Conservation (phyloP, 1,140 invertebrate species). For the Diprion similis region DNA sequence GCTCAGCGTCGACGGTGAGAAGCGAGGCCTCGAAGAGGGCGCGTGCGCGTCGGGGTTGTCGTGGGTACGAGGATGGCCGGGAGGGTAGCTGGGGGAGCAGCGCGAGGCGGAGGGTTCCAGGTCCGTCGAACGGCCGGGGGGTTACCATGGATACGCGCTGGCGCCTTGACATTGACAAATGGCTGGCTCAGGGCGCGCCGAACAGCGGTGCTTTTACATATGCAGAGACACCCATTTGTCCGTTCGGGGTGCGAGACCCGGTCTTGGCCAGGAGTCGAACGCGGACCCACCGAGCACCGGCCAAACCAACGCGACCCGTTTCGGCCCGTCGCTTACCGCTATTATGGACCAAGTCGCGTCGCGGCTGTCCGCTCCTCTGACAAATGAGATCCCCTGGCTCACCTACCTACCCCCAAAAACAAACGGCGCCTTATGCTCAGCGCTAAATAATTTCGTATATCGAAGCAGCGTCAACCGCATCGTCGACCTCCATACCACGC, state of each 20-base stretch:
- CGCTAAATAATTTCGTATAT: too few species aligned
- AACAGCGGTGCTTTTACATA: conserved; percentile 63
- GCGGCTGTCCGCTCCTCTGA: conserved; percentile 44
- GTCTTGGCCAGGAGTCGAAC: conserved; percentile 25
- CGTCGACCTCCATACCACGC: too few species aligned
- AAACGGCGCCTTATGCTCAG: neutral
- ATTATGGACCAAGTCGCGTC: conserved; percentile 28
- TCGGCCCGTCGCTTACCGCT: conserved; percentile 16
- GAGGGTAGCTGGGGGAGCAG: conserved; percentile 14
- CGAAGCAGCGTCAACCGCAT: too few species aligned
- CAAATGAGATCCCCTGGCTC: conserved; percentile 38
- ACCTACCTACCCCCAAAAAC: neutral
- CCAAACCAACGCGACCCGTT: conserved; percentile 24
- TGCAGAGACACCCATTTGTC: conserved; percentile 64
- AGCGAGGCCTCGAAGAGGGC: conserved; percentile 20
- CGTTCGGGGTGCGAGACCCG: conserved; percentile 42
- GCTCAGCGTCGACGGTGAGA: conserved; percentile 19
- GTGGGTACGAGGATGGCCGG: conserved; percentile 13
- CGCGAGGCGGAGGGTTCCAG: conserved; percentile 30
- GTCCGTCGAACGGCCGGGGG: conserved; percentile 43
- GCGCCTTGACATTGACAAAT: conserved; percentile 65
- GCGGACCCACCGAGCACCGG: conserved; percentile 28
- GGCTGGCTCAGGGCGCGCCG: conserved; percentile 60
- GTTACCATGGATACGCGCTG: conserved; percentile 61
- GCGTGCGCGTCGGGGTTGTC: conserved; percentile 25